A percentile compares a stretch with the other conserved stretches of the same genome.
Evolutionary conservation across 2,113 vertebrate genomes (phyloP).

Genomic region (Mormoops blainvillei): DNA sequence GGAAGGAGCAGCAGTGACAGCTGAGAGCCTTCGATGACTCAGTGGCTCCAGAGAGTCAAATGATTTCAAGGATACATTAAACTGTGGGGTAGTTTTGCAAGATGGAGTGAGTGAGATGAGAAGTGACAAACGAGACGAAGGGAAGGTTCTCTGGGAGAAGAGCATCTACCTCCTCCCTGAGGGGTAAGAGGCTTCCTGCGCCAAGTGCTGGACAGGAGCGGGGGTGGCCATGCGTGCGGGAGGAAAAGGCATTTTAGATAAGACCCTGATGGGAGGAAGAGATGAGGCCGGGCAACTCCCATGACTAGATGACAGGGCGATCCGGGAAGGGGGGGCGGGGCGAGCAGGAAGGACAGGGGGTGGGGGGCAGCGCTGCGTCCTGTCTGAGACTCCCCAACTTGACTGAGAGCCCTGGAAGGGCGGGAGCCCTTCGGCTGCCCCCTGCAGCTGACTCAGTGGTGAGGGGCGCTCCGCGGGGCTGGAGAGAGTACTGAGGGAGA

Average conservation of each 20-base stretch:
- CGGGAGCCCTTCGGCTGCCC: not conserved
- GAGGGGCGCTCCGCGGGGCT: not conserved
- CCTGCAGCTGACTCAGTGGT: not conserved
- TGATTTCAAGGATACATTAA: not conserved
- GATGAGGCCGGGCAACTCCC: too few relatives aligned
- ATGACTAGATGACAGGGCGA: not conserved
- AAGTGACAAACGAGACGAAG: not conserved
- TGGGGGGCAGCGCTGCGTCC: not conserved
- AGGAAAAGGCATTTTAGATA: not conserved
- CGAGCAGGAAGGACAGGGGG: not conserved
- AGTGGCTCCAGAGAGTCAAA: not conserved
- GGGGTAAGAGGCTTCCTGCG: not conserved
- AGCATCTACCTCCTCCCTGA: not conserved
- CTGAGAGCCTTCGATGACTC: not conserved
- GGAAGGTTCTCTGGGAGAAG: not conserved
- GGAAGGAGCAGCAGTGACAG: not conserved
- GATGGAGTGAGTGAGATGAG: not conserved
- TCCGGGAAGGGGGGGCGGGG: not conserved
- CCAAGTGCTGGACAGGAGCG: rapidly evolving
- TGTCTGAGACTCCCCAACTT: not conserved
- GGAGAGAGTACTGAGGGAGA: not conserved
- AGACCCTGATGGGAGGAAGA: not conserved
- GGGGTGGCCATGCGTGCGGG: rapidly evolving
- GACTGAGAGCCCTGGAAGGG: not conserved
- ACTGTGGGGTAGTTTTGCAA: not conserved